These are phyloP conservation scores for Drosophila orena DNA, from an alignment of 1,140 invertebrate genomes.

Conservation along the genomic window DNA sequence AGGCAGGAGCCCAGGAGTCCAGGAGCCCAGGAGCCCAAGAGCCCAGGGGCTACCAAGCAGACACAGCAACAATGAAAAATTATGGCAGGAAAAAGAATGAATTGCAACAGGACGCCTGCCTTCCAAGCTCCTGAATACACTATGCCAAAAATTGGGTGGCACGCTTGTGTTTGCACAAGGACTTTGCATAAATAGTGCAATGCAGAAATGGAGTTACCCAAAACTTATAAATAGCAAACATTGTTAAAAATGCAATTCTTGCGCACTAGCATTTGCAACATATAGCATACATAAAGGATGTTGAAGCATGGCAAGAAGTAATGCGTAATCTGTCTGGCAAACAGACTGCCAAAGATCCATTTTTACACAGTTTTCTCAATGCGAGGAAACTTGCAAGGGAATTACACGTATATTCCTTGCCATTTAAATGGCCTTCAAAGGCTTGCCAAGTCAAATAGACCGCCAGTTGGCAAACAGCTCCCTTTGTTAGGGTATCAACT, in stretches of 20 bases:
- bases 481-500: slow-evolving; percentile 35
- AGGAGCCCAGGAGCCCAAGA: slow-evolving; percentile 18
- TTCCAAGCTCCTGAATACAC: slow-evolving; percentile 11
- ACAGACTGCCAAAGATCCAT: not conserved
- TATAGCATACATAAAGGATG: no score
- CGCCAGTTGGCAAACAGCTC: slow-evolving; percentile 3
- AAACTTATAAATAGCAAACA: not conserved
- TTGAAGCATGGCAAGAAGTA: not conserved
- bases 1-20: slow-evolving; percentile 22
- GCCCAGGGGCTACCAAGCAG: slow-evolving; percentile 19
- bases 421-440: slow-evolving; percentile 28
- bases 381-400: not conserved
- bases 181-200: not conserved
- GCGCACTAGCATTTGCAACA: no score
- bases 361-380: not conserved
- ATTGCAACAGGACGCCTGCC: not conserved
- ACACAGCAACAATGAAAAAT: slow-evolving; percentile 73
- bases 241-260: no score
- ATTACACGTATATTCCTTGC: not conserved
- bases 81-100: slow-evolving; percentile 47
- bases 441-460: slow-evolving; percentile 10
- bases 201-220: no score
- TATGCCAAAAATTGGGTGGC: not conserved
- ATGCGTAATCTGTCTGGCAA: not conserved
- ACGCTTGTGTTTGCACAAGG: not conserved